Conservation (phyloP, 2,113 vertebrate species). For the Balaeniceps rex region DNA sequence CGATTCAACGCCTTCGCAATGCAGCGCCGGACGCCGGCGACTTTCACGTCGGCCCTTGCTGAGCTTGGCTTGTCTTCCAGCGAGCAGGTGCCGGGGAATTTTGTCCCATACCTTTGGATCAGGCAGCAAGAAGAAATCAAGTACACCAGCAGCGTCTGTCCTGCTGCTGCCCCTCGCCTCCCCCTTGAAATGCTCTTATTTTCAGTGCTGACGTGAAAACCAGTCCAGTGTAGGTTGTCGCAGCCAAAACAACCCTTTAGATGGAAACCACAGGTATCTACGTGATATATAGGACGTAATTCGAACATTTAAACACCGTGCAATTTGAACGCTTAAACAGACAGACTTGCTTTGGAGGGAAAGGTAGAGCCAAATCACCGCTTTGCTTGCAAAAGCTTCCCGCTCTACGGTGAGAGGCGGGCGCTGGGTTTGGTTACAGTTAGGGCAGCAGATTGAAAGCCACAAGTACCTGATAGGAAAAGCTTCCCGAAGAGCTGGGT, state of each 20-base stretch:
- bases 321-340: not conserved
- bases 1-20: not conserved
- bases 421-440: not conserved
- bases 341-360: not conserved
- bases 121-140: not conserved
- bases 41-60: not conserved
- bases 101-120: not conserved
- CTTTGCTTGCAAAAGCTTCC: not conserved
- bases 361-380: not conserved
- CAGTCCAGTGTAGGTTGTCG: rapidly evolving
- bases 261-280: not conserved
- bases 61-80: not conserved
- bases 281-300: not conserved
- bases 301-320: not conserved
- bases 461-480: not conserved
- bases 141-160: not conserved
- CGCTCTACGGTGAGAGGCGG: not conserved
- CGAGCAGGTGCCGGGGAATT: not conserved
- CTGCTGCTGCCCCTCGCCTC: not conserved
- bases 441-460: slow-evolving; percentile 11
- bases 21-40: not conserved
- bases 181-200: not conserved
- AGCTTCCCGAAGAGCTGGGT: not conserved
- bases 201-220: not conserved
- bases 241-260: not conserved